Evolutionary conservation across 2,113 vertebrate species (phyloP), one percentile per base, ranked within the genome.

Genomic region (Corvus hawaiiensis): DNA sequence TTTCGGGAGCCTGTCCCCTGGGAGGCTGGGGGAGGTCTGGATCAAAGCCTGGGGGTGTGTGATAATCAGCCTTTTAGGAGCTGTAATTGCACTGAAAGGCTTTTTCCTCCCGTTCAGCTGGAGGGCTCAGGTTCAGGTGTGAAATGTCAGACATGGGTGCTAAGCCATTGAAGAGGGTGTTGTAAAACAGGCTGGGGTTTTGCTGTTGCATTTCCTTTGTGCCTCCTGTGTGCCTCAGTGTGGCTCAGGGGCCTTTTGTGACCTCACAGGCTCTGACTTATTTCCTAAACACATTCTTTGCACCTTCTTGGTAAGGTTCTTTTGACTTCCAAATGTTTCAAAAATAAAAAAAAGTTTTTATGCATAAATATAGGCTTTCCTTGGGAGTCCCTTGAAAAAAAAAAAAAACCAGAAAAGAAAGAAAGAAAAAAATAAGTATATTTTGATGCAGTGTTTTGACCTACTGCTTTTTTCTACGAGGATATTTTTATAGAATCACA

Each of bases 81-180:
- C 27, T 15, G 4, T 63, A 39, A 91, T 93, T 39, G 17, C 49
- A 10, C 32, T 13, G 67, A 68, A 64, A 80, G 48, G 46, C 35
- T 95, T 84, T 80, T 81, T 44, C 52, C 64, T 81, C 63, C 37
- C 0, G 0, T 84, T 71, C 62, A 13, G 41, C 41, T 23, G 44
- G 22, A 82, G 80, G 41, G 39, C 61, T 90, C 71, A 39, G 62
- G 62, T 62, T 87, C 85, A 90, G 93, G 93, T 92, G 76, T 92
- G 92, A 93, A 90, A 93, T 86, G 82, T 94, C 93, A 86, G 79
- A 86, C 33, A 3, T 9, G 61, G 46, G 64, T 82, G 92, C 58
- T 30, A 92, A 90, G 64, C 79, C 43, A 13, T 89, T 77, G 46
- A 61, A 84, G 59, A 73, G 43, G 59, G 35, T 55, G 35, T 1